phyloP scores from a whole-genome alignment of 2,113 vertebrate genomes.

The Lepus americanus region DNA sequence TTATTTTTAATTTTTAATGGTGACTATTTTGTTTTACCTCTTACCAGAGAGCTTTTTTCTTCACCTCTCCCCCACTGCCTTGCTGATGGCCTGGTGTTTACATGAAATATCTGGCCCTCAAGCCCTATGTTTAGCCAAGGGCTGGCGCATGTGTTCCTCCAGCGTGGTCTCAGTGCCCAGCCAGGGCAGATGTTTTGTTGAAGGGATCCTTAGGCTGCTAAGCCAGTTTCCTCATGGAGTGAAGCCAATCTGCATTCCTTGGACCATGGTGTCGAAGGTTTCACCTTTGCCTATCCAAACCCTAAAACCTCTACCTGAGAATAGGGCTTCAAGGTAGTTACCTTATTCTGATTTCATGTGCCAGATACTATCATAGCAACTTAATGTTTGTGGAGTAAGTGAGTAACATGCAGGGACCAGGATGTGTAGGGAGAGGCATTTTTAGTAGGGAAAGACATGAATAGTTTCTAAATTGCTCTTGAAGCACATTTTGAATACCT shows the following conservation, averaged over 20 bases:
- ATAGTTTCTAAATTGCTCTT: neutral
- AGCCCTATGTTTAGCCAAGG: neutral
- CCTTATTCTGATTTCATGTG: neutral
- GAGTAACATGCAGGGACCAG: neutral
- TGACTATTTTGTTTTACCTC: neutral
- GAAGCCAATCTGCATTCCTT: neutral
- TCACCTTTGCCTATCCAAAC: neutral
- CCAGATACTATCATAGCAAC: neutral
- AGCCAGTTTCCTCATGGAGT: neutral
- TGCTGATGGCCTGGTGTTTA: neutral
- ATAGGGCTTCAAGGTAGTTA: neutral
- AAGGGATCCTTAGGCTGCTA: neutral
- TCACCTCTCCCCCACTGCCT: fast-evolving
- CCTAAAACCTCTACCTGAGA: neutral
- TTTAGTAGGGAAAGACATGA: neutral
- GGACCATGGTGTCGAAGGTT: fast-evolving
- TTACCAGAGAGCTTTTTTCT: neutral
- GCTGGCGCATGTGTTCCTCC: neutral
- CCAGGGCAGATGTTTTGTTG: neutral
- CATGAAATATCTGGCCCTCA: neutral
- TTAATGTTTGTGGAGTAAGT: neutral
- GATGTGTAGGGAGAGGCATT: neutral
- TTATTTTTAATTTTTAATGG: neutral
- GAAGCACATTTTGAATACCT: neutral
- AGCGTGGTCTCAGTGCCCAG: neutral